phyloP scores from a whole-genome alignment of 2,113 vertebrate species.

The Bubalus kerabau region DNA sequence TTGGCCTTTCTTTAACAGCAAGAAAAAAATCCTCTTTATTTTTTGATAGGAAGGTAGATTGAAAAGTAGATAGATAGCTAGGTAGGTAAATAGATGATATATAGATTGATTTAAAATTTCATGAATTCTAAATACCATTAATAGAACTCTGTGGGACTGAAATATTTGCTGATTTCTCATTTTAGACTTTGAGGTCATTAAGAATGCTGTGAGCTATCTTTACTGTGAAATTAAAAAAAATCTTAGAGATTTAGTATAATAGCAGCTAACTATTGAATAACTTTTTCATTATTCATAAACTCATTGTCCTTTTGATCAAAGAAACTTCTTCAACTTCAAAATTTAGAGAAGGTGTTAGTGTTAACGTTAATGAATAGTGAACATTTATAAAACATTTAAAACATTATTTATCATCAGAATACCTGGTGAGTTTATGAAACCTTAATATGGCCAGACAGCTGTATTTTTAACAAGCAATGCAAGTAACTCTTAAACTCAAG shows the following conservation, averaged over 20 bases:
- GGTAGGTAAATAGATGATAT: neutral
- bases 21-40: neutral
- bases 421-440: neutral
- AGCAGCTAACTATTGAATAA: neutral
- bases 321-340: neutral
- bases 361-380: neutral
- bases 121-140: neutral
- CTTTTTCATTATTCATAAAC: neutral
- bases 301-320: neutral
- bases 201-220: neutral
- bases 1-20: neutral
- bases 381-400: neutral
- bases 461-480: neutral
- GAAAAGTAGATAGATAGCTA: neutral
- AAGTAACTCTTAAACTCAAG: neutral
- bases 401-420: neutral
- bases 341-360: neutral
- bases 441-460: neutral
- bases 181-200: neutral
- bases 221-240: neutral
- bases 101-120: neutral
- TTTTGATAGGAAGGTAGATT: neutral
- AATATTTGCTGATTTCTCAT: neutral
- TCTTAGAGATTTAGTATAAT: neutral
- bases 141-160: neutral